A percentile compares a stretch with the other conserved stretches of the same genome.
Conservation (phyloP, 2,888 invertebrate genomes). For the Megastigmus dorsalis region DNA sequence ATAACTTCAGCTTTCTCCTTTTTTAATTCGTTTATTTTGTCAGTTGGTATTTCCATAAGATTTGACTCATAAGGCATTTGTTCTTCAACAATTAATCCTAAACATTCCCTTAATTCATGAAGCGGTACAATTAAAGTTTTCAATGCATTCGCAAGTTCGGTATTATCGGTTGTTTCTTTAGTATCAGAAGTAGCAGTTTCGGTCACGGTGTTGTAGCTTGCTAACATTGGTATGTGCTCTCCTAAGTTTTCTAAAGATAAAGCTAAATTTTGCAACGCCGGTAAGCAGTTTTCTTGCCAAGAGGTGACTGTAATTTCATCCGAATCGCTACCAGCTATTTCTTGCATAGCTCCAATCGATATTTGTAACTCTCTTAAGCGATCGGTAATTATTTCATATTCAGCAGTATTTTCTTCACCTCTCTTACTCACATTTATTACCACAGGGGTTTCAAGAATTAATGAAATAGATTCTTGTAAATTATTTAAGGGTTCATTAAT, state of each 20-base stretch:
- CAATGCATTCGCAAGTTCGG: conserved; percentile 30
- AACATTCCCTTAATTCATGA: conserved; percentile 57
- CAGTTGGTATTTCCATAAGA: conserved; percentile 32
- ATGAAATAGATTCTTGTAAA: conserved; percentile 72
- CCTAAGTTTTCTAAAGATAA: conserved; percentile 56
- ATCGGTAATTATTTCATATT: conserved; percentile 52
- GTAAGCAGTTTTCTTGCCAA: conserved; percentile 58
- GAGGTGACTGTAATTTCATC: conserved; percentile 53
- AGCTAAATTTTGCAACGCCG: conserved; percentile 58
- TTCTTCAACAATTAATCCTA: conserved; percentile 57
- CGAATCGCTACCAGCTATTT: conserved; percentile 51
- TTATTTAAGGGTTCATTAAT: conserved; percentile 68
- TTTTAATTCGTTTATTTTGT: not conserved
- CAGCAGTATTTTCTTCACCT: not conserved
- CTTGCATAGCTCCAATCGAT: conserved; percentile 58
- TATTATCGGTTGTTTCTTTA: conserved; percentile 13
- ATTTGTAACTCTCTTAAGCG: conserved; percentile 55
- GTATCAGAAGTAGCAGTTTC: conserved; percentile 13
- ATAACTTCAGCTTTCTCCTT: not conserved
- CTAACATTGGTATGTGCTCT: conserved; percentile 56
- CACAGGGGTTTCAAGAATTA: conserved; percentile 57
- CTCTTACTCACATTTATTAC: not conserved
- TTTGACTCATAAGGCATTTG: conserved; percentile 52
- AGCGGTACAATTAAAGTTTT: conserved; percentile 55
- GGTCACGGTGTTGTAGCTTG: conserved; percentile 14